Conservation (phyloP, 2,797 vertebrate genomes). For the Pseudochaenichthys georgianus region DNA sequence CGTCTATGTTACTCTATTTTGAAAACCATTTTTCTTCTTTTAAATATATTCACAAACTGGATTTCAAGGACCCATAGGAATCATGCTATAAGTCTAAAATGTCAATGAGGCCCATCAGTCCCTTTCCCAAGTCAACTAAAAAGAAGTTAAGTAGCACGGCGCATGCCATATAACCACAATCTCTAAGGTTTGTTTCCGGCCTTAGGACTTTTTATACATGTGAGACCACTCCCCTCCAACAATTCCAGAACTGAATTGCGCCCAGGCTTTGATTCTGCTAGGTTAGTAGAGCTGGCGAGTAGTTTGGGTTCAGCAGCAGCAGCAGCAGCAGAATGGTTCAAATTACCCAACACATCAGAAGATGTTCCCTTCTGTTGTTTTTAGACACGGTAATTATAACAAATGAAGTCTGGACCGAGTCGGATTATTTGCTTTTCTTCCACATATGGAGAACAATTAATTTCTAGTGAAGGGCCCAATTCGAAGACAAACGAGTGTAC, state of each 20-base stretch:
- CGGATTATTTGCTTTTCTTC: slow-evolving; percentile 55
- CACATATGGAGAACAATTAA: slow-evolving; percentile 70
- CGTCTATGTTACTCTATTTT: no score
- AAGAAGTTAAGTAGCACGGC: neutral
- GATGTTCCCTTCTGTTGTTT: slow-evolving; percentile 56
- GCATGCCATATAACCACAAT: no score
- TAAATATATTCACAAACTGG: no score
- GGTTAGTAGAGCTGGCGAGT: slow-evolving; percentile 26
- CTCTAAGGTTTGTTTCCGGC: no score
- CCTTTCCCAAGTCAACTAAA: neutral
- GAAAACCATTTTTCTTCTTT: no score
- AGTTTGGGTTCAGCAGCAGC: slow-evolving; percentile 43
- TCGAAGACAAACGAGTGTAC: slow-evolving; percentile 73
- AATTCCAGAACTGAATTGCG: slow-evolving; percentile 12
- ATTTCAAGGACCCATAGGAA: no score
- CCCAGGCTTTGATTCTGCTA: neutral
- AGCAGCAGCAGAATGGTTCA: slow-evolving; percentile 51
- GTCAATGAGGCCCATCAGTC: no score
- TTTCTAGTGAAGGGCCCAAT: slow-evolving; percentile 66
- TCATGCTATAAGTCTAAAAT: no score
- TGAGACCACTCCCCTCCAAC: no score
- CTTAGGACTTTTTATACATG: no score
- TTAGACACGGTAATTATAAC: slow-evolving; percentile 73
- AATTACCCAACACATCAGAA: slow-evolving; percentile 68
- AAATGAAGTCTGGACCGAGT: slow-evolving; percentile 70